Conservation (phyloP, 2,888 invertebrate genomes). For the Aleiodes leptofemur region DNA sequence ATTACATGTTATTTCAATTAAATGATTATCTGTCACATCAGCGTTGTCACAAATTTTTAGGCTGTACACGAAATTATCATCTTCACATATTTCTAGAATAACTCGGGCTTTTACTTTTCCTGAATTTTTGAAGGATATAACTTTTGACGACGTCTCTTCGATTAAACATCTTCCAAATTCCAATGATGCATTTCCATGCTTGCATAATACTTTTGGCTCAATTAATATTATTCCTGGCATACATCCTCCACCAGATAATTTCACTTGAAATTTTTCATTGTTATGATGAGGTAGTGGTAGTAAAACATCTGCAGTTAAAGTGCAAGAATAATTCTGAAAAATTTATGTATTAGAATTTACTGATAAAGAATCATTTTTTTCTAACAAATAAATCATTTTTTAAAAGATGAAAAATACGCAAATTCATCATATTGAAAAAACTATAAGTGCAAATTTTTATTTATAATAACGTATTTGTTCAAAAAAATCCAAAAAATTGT, state of each 20-base stretch:
- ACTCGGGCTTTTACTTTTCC: conserved; percentile 72
- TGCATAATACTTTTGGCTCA: conserved; percentile 64
- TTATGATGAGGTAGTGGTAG: conserved; percentile 59
- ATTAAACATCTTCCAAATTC: conserved; percentile 71
- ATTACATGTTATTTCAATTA: conserved; percentile 57
- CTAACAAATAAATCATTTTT: too few species aligned
- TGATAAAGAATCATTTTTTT: too few species aligned
- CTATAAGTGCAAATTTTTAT: conserved; percentile 6
- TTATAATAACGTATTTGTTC: too few species aligned
- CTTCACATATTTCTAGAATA: conserved; percentile 70
- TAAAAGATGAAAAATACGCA: too few species aligned
- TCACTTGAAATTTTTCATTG: conserved; percentile 61
- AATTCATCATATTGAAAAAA: conserved; percentile 4
- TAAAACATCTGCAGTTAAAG: conserved; percentile 62
- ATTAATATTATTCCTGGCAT: conserved; percentile 74
- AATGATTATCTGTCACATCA: conserved; percentile 39
- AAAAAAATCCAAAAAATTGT: too few species aligned
- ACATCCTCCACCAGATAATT: conserved; percentile 73
- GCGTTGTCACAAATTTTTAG: conserved; percentile 26
- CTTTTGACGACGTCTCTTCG: conserved; percentile 57
- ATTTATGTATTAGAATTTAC: too few species aligned
- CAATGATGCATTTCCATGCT: conserved; percentile 60
- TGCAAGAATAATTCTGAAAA: conserved; percentile 64
- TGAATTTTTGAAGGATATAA: conserved; percentile 71
- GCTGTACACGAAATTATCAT: conserved; percentile 57